A percentile compares a stretch with the other conserved stretches of the same genome.
phyloP scores from a whole-genome alignment of 2,113 vertebrate genomes.

The Probosciger aterrimus region DNA sequence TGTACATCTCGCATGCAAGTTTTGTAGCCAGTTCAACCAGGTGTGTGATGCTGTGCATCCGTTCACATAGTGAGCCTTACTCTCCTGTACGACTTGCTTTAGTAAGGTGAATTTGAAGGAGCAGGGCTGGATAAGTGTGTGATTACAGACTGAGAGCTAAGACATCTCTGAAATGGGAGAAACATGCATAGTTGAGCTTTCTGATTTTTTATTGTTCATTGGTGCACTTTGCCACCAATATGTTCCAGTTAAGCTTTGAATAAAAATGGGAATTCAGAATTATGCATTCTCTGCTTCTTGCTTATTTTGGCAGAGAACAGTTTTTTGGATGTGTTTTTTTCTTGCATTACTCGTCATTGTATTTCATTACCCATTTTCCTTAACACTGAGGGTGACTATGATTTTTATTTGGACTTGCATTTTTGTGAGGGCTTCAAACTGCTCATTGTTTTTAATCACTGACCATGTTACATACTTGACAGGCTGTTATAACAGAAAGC shows the following conservation, averaged over 20 bases:
- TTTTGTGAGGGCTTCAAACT: slow-evolving; percentile 15
- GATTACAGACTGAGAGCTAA: neutral
- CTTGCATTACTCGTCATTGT: neutral
- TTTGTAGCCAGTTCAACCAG: neutral
- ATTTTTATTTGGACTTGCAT: slow-evolving; percentile 41
- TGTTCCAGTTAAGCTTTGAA: slow-evolving; percentile 26
- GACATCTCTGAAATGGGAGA: neutral
- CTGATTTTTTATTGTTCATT: neutral
- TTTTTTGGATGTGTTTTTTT: slow-evolving; percentile 21
- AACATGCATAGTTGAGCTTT: neutral
- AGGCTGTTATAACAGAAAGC: neutral
- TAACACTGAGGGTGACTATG: neutral
- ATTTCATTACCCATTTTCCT: slow-evolving; percentile 47
- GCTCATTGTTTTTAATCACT: slow-evolving; percentile 21
- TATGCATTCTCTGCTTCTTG: neutral
- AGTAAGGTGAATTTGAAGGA: neutral
- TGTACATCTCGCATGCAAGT: neutral
- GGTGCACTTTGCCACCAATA: neutral
- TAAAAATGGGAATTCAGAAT: slow-evolving; percentile 28
- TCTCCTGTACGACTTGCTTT: neutral
- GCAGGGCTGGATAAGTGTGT: neutral
- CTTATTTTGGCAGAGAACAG: slow-evolving; percentile 26
- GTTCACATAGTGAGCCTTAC: neutral
- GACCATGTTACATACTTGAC: neutral
- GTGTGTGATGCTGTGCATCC: neutral